These are phyloP conservation scores for Lithophane ornitopus DNA, from an alignment of 2,888 invertebrate species.

Conservation along the genomic window DNA sequence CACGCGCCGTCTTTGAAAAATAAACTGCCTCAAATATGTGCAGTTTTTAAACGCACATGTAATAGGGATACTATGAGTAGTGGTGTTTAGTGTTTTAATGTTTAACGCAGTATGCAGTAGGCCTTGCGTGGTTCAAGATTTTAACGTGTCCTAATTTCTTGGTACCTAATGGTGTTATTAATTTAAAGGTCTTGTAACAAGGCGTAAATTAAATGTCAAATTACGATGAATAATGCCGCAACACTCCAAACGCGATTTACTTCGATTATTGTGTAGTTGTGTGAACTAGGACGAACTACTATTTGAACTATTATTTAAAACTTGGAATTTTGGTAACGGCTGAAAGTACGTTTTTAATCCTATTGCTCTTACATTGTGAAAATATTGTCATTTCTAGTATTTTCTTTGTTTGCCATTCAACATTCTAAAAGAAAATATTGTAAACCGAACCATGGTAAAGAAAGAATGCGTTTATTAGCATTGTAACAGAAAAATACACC, in stretches of 20 bases:
- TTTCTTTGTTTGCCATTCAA: conserved; percentile 3
- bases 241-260: neutral
- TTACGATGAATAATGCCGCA: neutral
- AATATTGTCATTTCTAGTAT: neutral
- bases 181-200: neutral
- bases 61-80: neutral
- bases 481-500: too few relatives aligned
- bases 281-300: neutral
- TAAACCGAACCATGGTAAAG: neutral
- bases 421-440: neutral
- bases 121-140: neutral
- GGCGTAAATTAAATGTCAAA: neutral
- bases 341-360: neutral
- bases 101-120: neutral
- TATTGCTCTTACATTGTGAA: neutral
- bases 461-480: too few relatives aligned
- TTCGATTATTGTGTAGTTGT: conserved; percentile 7
- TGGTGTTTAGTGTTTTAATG: conserved; percentile 5
- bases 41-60: conserved; percentile 11
- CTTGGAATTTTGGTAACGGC: neutral
- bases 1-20: conserved; percentile 67
- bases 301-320: conserved; percentile 21
- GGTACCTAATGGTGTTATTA: neutral
- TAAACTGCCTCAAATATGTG: conserved; percentile 53
- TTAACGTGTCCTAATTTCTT: conserved; percentile 2